Conservation (phyloP, 2,113 vertebrate genomes). For the Pomatostomus ruficeps region DNA sequence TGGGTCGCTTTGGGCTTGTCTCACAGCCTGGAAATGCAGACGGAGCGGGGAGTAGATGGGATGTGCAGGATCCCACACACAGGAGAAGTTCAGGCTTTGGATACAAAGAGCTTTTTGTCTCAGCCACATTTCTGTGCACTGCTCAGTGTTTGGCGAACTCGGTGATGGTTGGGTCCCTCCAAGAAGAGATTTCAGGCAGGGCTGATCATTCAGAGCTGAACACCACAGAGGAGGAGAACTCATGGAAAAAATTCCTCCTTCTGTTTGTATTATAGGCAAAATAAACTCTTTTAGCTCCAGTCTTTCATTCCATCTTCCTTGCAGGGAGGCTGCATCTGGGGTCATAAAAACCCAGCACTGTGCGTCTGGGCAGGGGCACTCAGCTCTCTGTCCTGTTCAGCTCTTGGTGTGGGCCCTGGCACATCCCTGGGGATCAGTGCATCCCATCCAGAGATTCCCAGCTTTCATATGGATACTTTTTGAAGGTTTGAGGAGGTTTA, state of each 20-base stretch:
- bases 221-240: background rate
- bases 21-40: background rate
- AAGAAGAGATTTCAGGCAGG: background rate
- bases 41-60: background rate
- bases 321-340: background rate
- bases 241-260: background rate
- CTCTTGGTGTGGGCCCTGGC: background rate
- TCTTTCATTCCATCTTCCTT: background rate
- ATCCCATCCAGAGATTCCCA: background rate
- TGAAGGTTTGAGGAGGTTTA: background rate
- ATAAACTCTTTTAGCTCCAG: background rate
- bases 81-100: background rate
- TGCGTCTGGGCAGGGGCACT: background rate
- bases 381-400: background rate
- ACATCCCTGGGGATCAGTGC: background rate
- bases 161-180: background rate
- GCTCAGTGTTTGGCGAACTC: background rate
- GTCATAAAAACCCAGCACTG: background rate
- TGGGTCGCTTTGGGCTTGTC: background rate
- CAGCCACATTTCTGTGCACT: fast-evolving
- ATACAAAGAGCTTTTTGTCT: background rate
- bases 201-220: background rate
- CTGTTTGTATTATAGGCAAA: background rate
- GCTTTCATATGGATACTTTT: background rate
- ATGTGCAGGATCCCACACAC: fast-evolving